These are phyloP conservation scores for Caenorhabditis elegans DNA, from an alignment of 1,140 invertebrate species.

Conservation along the genomic window DNA sequence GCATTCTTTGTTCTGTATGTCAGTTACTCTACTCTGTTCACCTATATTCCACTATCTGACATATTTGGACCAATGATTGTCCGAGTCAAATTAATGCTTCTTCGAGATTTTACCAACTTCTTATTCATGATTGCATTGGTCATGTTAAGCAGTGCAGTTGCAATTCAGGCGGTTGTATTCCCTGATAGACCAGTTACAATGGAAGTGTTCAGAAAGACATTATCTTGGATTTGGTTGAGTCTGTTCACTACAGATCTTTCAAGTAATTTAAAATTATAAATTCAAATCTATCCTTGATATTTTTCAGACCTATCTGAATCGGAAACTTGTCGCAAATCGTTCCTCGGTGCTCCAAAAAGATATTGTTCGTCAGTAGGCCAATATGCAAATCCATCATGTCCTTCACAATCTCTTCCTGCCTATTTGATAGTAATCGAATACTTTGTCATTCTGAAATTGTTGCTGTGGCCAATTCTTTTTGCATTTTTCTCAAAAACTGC, in stretches of 20 bases:
- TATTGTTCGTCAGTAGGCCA: background rate
- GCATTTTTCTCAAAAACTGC: slow-evolving; percentile 63
- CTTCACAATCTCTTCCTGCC: slow-evolving; percentile 50
- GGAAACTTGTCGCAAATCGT: slow-evolving; percentile 48
- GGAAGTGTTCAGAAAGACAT: slow-evolving; percentile 25
- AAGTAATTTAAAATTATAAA: background rate
- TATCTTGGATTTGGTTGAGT: slow-evolving; percentile 56
- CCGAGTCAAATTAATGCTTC: slow-evolving; percentile 62
- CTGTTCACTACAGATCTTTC: slow-evolving; percentile 63
- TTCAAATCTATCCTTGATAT: background rate
- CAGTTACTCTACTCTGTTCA: slow-evolving; percentile 62
- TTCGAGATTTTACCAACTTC: slow-evolving; percentile 60
- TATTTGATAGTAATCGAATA: slow-evolving; percentile 56
- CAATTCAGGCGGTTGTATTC: slow-evolving; percentile 60
- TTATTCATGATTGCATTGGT: slow-evolving; percentile 56
- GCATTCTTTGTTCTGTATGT: slow-evolving; percentile 61
- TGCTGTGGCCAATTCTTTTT: slow-evolving; percentile 61
- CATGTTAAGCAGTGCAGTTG: slow-evolving; percentile 55
- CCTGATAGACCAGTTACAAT: slow-evolving; percentile 49
- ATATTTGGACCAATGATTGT: slow-evolving; percentile 59
- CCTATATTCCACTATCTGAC: slow-evolving; percentile 59
- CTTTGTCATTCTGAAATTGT: slow-evolving; percentile 59
- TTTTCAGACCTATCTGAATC: slow-evolving; percentile 50
- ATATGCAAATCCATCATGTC: slow-evolving; percentile 50
- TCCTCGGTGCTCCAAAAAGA: slow-evolving; percentile 29